Evolutionary conservation across 2,888 invertebrate species (phyloP).

Genomic region (Sarcophaga variegata): DNA sequence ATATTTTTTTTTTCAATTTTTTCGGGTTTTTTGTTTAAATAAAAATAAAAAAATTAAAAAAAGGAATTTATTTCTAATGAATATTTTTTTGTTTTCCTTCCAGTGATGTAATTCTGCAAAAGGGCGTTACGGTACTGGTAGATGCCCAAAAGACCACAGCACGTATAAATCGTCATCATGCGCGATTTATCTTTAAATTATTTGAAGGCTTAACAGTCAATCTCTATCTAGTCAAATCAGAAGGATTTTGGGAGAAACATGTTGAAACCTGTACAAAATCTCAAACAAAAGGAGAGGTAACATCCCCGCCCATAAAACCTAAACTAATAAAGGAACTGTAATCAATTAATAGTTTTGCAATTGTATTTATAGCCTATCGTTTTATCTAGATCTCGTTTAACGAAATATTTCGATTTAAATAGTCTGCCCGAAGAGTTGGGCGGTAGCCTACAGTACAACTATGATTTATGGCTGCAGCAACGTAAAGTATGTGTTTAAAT

Average conservation of each 20-base stretch:
- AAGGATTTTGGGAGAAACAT: slow-evolving; percentile 90
- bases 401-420: slow-evolving; percentile 86
- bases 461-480: slow-evolving; percentile 88
- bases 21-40: neutral
- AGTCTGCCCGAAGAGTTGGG: slow-evolving; percentile 89
- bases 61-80: neutral
- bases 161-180: slow-evolving; percentile 85
- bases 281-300: slow-evolving; percentile 84
- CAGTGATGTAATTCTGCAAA: slow-evolving; percentile 77
- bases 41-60: neutral
- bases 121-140: slow-evolving; percentile 85
- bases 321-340: neutral
- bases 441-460: slow-evolving; percentile 88
- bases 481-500: slow-evolving; percentile 84
- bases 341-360: slow-evolving; percentile 4
- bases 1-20: too few relatives aligned
- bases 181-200: slow-evolving; percentile 84
- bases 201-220: slow-evolving; percentile 83
- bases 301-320: slow-evolving; percentile 2
- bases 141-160: slow-evolving; percentile 86
- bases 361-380: slow-evolving; percentile 85
- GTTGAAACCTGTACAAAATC: slow-evolving; percentile 87
- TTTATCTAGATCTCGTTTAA: slow-evolving; percentile 87
- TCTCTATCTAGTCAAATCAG: slow-evolving; percentile 87
- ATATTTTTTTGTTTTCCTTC: neutral